Evolutionary conservation across 1,140 invertebrate species (phyloP).

Genomic region (Drosophila arizonae): DNA sequence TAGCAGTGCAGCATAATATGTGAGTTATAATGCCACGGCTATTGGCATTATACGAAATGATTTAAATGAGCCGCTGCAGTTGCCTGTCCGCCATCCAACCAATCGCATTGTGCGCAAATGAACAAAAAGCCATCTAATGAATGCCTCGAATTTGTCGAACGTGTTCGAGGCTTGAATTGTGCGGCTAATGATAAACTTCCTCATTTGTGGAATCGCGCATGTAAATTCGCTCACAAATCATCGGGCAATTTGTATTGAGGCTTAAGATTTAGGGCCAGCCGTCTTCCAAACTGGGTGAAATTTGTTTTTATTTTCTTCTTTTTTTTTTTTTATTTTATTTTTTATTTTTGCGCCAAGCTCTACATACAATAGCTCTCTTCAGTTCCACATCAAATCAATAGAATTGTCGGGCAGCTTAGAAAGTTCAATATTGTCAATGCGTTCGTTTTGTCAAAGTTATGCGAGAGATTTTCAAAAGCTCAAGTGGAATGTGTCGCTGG

Average conservation of each 20-base stretch:
- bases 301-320: slow-evolving; percentile 34
- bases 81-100: slow-evolving; percentile 34
- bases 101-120: slow-evolving; percentile 49
- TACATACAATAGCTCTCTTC: slow-evolving; percentile 9
- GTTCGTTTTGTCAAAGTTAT: slow-evolving; percentile 5
- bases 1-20: slow-evolving; percentile 58
- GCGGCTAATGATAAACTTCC: slow-evolving; percentile 73
- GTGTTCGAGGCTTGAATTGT: slow-evolving; percentile 52
- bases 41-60: slow-evolving; percentile 59
- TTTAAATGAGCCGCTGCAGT: slow-evolving; percentile 55
- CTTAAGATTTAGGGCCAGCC: slow-evolving; percentile 21
- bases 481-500: slow-evolving; percentile 14
- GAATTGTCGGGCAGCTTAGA: slow-evolving; percentile 53
- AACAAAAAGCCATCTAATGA: slow-evolving; percentile 48
- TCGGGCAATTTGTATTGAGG: slow-evolving; percentile 34
- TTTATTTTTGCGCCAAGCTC: slow-evolving; percentile 19
- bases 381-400: slow-evolving; percentile 23
- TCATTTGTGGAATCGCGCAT: slow-evolving; percentile 57
- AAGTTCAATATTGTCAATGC: slow-evolving; percentile 40
- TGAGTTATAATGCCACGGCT: slow-evolving; percentile 37
- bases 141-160: slow-evolving; percentile 44
- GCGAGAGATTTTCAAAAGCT: slow-evolving; percentile 17
- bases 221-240: slow-evolving; percentile 56
- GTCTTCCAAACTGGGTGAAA: slow-evolving; percentile 54
- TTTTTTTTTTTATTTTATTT: no score